These are phyloP conservation scores for Coleophora flavipennella DNA, from an alignment of 2,888 invertebrate genomes.

Conservation along the genomic window DNA sequence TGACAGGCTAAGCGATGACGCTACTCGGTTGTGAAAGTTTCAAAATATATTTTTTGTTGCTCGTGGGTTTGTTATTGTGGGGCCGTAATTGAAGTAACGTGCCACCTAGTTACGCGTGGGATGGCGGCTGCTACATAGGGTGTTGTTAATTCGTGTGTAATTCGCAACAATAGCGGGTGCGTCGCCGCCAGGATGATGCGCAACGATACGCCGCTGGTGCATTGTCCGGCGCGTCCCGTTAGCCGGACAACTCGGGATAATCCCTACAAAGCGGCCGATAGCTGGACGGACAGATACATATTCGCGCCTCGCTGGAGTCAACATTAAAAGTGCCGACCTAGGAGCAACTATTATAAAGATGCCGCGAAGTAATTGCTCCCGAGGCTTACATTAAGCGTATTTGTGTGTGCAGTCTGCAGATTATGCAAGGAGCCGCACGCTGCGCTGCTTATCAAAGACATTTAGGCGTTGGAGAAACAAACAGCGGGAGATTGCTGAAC, in stretches of 20 bases:
- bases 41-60: too few relatives aligned
- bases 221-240: slow-evolving; percentile 57
- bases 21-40: too few relatives aligned
- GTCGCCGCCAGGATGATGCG: slow-evolving; percentile 53
- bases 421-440: slow-evolving; percentile 54
- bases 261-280: slow-evolving; percentile 60
- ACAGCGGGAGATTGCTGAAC: slow-evolving; percentile 40
- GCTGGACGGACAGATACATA: slow-evolving; percentile 39
- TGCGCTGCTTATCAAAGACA: slow-evolving; percentile 41
- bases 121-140: slow-evolving; percentile 47
- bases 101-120: slow-evolving; percentile 68
- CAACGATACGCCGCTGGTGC: slow-evolving; percentile 56
- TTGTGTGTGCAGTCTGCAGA: slow-evolving; percentile 30
- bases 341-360: slow-evolving; percentile 29
- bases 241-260: slow-evolving; percentile 55
- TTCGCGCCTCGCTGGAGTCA: slow-evolving; percentile 66
- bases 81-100: slow-evolving; percentile 31
- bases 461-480: slow-evolving; percentile 47
- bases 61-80: slow-evolving; percentile 15
- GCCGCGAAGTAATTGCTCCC: slow-evolving; percentile 50
- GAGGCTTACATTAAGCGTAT: slow-evolving; percentile 2
- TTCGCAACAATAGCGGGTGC: slow-evolving; percentile 51
- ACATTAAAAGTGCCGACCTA: slow-evolving; percentile 36
- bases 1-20: slow-evolving; percentile 24
- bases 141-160: slow-evolving; percentile 64